phyloP scores from a whole-genome alignment of 2,797 vertebrate species.

The Diceros bicornis region DNA sequence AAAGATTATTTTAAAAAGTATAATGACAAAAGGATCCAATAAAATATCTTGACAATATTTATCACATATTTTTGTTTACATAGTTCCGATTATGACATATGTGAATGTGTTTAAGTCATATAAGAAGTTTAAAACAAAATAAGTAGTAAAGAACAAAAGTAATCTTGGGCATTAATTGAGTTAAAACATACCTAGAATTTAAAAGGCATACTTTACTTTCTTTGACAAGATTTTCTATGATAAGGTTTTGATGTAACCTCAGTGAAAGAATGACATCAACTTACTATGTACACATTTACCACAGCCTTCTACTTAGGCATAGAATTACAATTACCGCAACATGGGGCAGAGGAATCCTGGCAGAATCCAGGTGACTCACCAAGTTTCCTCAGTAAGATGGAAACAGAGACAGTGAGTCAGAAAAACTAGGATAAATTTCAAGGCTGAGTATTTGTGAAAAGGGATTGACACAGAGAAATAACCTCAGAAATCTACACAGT shows the following conservation, averaged over 20 bases:
- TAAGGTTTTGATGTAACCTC: not conserved
- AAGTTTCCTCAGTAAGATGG: not conserved
- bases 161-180: not conserved
- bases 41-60: not conserved
- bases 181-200: not conserved
- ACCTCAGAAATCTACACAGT: not conserved
- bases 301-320: not conserved
- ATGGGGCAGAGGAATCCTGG: not conserved
- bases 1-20: not conserved
- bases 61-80: not conserved
- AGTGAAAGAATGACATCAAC: not conserved
- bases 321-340: not conserved
- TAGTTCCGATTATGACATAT: not conserved
- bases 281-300: not conserved
- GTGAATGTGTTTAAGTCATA: not conserved
- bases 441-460: not conserved
- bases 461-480: not conserved
- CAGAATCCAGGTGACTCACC: not conserved
- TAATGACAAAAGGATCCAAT: not conserved
- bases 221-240: not conserved
- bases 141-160: not conserved
- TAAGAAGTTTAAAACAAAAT: not conserved
- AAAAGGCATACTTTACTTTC: not conserved
- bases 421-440: not conserved
- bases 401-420: not conserved